Conservation (phyloP, 2,888 invertebrate genomes). For the Aphodius granarius region DNA sequence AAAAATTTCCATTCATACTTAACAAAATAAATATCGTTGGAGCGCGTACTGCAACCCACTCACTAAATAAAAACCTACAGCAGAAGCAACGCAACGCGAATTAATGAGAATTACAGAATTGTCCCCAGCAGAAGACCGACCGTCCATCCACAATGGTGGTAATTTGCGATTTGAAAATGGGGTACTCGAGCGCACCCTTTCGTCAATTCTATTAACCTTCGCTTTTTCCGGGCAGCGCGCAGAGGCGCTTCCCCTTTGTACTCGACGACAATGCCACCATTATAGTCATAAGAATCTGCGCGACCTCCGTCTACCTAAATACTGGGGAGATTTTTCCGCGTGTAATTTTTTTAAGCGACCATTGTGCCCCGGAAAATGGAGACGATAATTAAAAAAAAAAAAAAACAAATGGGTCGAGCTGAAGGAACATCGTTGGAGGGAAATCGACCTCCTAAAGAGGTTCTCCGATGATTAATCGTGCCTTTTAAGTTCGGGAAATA, state of each 20-base stretch:
- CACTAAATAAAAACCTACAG: background rate
- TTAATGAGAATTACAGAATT: conserved; percentile 9
- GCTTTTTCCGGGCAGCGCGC: background rate
- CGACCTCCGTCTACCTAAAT: background rate
- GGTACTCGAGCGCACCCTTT: conserved; percentile 6
- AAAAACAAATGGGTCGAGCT: background rate
- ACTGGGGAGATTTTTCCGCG: background rate
- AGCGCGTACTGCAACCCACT: background rate
- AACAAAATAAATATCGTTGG: no score
- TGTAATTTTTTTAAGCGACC: background rate
- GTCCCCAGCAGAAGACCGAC: background rate
- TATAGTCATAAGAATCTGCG: conserved; percentile 8
- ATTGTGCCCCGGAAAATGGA: background rate
- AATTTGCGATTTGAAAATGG: conserved; percentile 9
- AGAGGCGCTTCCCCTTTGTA: background rate
- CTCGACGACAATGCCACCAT: conserved; percentile 4
- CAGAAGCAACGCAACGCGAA: background rate
- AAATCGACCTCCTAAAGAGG: background rate
- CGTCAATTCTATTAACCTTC: conserved; percentile 13
- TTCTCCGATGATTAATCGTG: background rate
- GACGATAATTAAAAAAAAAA: background rate
- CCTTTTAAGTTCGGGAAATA: background rate
- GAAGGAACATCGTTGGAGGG: background rate
- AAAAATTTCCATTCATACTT: no score
- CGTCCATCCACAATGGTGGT: background rate